Base-by-base conservation (phyloP, 2,113 vertebrate species). In the Pseudopipra pipra region DNA sequence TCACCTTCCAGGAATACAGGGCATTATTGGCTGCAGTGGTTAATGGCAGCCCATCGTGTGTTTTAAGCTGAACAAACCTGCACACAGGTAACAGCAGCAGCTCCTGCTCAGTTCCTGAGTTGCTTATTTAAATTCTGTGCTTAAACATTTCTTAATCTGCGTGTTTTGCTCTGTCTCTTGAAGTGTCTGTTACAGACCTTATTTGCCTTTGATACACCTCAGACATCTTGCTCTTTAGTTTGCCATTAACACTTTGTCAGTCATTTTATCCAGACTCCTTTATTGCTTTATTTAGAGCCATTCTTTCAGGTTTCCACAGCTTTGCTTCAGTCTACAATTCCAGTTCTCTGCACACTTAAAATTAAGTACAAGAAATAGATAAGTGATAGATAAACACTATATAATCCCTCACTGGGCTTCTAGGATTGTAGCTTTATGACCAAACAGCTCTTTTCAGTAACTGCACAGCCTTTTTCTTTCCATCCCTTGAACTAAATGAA, bases 21-120 rank as follows among this genome's bases (percentile, higher is more conserved):
- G 11, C 9, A 16, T 37, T 28, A 5, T 27, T 28, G 37, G 8
- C 9, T 6, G 7, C 12, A 21, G 13, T 23, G 27, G 24, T 15
- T 46, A 30, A 46, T 35, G 6, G 1, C 3, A 23, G 15, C 25
- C 78, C 8, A 3, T 9, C 7, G 1, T 1, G 13, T 41, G 37
- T 3, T 80, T 52, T 16, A 33, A 74, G 8, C 13, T 46, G 67
- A 67, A 54, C 37, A 66, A 84, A 10, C 17, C 78, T 17, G 33
- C 55, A 28, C 31, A 17, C 10, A 59, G 51, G 35, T 5, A 62
- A 37, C 56, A 89, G 35, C 47, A 75, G 22, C 28, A 63, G 28
- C 20, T 35, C 11, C 23, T 20, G 17, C 17, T 58, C 55, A 54
- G 46, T 12, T 6, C 16, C 11, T n/a, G 71, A 72, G 65, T 24